These are phyloP conservation scores for Harpagoxenus sublaevis DNA, from an alignment of 2,888 invertebrate species.

Conservation along the genomic window DNA sequence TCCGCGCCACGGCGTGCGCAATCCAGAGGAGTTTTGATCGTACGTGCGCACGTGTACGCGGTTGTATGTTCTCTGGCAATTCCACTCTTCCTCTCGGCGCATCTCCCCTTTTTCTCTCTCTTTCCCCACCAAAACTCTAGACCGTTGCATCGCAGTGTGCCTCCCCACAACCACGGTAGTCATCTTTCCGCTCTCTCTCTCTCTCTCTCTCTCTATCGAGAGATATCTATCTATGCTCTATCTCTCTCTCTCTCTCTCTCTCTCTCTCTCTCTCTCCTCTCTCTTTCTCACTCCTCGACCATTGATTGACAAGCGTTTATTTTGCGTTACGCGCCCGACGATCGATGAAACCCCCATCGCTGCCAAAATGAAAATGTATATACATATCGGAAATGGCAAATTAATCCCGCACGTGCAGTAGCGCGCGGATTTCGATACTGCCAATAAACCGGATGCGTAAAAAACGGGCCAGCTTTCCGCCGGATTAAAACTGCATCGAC, in stretches of 20 bases:
- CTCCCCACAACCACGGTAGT: slow-evolving; percentile 25
- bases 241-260: no score
- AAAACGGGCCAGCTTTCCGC: slow-evolving; percentile 54
- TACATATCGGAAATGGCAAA: slow-evolving; percentile 68
- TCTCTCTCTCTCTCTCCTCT: neutral
- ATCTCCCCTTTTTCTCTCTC: slow-evolving; percentile 33
- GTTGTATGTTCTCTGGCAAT: slow-evolving; percentile 54
- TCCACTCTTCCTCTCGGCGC: slow-evolving; percentile 44
- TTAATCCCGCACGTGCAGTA: slow-evolving; percentile 61
- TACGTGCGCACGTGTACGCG: slow-evolving; percentile 55
- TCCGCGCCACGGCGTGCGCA: slow-evolving; percentile 52
- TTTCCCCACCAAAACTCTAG: slow-evolving; percentile 17
- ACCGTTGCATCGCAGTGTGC: neutral
- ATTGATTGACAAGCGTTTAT: slow-evolving; percentile 69
- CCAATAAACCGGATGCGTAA: slow-evolving; percentile 45
- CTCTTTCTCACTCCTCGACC: neutral
- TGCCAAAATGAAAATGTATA: slow-evolving; percentile 62
- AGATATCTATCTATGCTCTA: no score
- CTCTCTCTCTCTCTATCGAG: slow-evolving; percentile 18
- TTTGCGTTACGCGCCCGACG: slow-evolving; percentile 58
- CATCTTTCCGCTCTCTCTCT: slow-evolving; percentile 12
- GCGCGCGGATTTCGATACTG: slow-evolving; percentile 32
- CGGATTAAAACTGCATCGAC: slow-evolving; percentile 54
- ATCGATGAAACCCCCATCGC: slow-evolving; percentile 54
- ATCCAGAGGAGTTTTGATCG: slow-evolving; percentile 56